Evolutionary conservation across 2,888 invertebrate genomes (phyloP), one percentile per base, ranked within the genome.

Genomic region (Hypomecis atomaria): DNA sequence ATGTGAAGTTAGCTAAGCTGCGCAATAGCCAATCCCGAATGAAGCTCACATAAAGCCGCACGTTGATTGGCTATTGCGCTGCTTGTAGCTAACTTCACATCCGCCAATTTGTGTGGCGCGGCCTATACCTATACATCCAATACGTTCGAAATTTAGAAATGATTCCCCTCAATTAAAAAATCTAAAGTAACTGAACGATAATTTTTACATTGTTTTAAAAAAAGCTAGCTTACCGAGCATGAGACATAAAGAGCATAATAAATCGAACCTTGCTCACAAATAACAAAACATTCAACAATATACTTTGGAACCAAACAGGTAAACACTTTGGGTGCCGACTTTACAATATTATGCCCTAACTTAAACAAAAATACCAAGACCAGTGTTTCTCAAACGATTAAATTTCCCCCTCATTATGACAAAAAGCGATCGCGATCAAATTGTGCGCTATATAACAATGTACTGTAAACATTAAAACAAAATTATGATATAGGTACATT

Each of bases 261-360:
- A 82, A 87, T 79, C 82, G 80, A 86, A 89, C 83, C 84, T 81
- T 83, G 84, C 81, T 87, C 82, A 74, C 82, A 79, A 79, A 78
- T 87, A 90, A 90, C 90, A 90, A 87, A 91, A 90, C 89, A 89
- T 88, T 90, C 85, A 92, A 91, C 90, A 90, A 90, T 86, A 88
- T 86, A 90, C 91, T 91, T 91, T 91, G 91, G 90, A 89, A 89
- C 85, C 87, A 81, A 89, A 87, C 79, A 83, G 84, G 83, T 85
- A 83, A 86, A 89, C 86, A 85, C 89, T 90, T 91, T 90, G 88
- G 90, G 84, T 89, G 85, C 85, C 84, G 86, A 89, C 88, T 84
- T 54, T 58, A 40, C 37, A 42, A 50, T 69, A 88, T 88, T 89
- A 89, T 86, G 86, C 86, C 84, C 84, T 89, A 88, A 82, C 81